Evolutionary conservation across 1,140 invertebrate species (phyloP), one percentile per base, ranked within the genome.

Genomic region (Diprion similis): DNA sequence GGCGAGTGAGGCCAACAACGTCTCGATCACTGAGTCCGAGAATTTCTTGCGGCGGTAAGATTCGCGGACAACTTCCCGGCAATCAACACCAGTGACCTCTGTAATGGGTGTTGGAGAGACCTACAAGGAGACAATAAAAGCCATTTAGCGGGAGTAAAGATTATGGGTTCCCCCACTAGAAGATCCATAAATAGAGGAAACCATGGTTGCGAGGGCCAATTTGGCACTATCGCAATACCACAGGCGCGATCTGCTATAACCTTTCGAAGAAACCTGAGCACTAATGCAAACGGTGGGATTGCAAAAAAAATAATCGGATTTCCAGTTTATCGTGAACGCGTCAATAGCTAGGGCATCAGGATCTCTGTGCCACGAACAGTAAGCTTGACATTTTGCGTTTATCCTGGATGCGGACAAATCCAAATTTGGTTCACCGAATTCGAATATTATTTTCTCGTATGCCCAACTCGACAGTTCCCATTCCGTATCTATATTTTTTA

Each of bases 191-290:
- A 77, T 13, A 79, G 10, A 9, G 79, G 78, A 71, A 77, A 81
- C 81, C 80, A 79, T 9, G 78, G 77, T 71, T 80, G 81, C 10
- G 71, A 75, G 8, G 77, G 73, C 74, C 79, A 84, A 24, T 85
- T 81, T 84, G 82, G 83, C 73, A 82, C 79, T 10, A 83, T 72
- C n/a, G 79, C 10, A 18, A 82, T 78, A 9, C 77, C 81, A 46
- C 18, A 66, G 11, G 80, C 77, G n/a, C 75, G 18, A 45, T 82
- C 79, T 17, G 15, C 45, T 66, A 78, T 76, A 66, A 81, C 77
- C 72, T 81, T 80, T 19, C 73, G 64, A 46, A 80, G 45, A 17
- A 73, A 64, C 70, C 74, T 73, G 17, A 75, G 64, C 10, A 79
- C 72, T 46, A 79, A 19, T 47, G 78, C 37, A 68, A 82, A 78